phyloP scores from a whole-genome alignment of 2,113 vertebrate genomes.

The Pogonocichla stellata region DNA sequence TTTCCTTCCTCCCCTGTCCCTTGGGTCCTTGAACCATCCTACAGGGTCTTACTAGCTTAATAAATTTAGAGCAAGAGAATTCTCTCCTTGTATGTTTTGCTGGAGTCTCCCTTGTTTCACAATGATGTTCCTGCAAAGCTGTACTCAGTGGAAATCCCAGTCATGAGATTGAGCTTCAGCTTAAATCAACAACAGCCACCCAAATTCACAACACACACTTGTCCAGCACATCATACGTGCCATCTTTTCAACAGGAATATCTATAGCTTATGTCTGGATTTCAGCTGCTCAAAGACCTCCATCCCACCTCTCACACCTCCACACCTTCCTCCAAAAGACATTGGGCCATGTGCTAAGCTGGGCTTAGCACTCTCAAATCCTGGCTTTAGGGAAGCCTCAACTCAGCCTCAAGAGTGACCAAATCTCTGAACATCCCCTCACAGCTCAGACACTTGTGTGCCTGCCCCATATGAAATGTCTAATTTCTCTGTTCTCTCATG shows the following conservation, averaged over 20 bases:
- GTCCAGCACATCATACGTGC: neutral
- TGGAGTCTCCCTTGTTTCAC: neutral
- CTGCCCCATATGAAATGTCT: neutral
- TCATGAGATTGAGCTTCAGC: neutral
- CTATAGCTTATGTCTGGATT: neutral
- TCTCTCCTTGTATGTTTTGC: neutral
- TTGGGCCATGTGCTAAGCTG: neutral
- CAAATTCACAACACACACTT: neutral
- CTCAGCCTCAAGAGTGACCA: neutral
- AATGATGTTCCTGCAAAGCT: neutral
- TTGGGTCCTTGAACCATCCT: neutral
- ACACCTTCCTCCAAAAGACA: neutral
- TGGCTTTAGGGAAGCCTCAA: neutral
- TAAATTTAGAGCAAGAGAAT: neutral
- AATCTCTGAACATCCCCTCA: neutral
- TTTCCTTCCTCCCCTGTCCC: constrained; percentile 38
- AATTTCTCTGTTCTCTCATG: neutral
- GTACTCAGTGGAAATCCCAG: neutral
- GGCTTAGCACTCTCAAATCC: neutral
- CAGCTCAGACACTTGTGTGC: neutral
- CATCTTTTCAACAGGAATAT: neutral
- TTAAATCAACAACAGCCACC: neutral
- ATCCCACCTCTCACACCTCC: neutral
- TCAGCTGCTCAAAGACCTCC: neutral
- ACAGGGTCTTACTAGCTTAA: constrained; percentile 31